Conservation (phyloP, 2,797 vertebrate genomes). For the Nothura maculosa region DNA sequence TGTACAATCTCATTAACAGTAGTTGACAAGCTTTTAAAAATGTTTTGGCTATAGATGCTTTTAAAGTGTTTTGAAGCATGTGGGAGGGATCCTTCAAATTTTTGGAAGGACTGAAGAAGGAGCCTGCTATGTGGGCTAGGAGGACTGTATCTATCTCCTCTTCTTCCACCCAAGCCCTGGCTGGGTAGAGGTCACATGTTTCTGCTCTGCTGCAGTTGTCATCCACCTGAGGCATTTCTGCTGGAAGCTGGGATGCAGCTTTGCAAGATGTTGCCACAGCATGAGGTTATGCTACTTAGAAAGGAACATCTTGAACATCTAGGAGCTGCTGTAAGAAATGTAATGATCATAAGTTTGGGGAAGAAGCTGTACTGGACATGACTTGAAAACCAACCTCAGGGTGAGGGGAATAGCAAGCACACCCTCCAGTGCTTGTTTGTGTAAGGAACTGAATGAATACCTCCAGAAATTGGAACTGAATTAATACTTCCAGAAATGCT, state of each 20-base stretch:
- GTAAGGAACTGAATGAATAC: not conserved
- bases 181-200: not conserved
- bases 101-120: not conserved
- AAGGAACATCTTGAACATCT: not conserved
- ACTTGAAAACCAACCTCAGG: not conserved
- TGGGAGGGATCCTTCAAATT: not conserved
- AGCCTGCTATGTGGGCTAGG: not conserved
- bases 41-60: constrained; percentile 34
- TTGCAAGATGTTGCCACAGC: not conserved
- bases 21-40: constrained; percentile 33
- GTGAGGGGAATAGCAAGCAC: not conserved
- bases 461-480: too few species aligned
- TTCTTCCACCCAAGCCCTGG: not conserved
- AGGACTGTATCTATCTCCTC: not conserved
- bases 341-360: not conserved
- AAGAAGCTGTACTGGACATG: not conserved
- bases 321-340: not conserved
- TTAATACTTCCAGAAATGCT: not conserved
- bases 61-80: not conserved
- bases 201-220: not conserved
- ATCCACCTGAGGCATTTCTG: not conserved
- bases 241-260: not conserved
- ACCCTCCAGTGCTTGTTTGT: not conserved
- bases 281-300: not conserved
- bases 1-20: constrained; percentile 26